Base-by-base conservation (phyloP, 2,888 invertebrate genomes). In the Philaethria dido region DNA sequence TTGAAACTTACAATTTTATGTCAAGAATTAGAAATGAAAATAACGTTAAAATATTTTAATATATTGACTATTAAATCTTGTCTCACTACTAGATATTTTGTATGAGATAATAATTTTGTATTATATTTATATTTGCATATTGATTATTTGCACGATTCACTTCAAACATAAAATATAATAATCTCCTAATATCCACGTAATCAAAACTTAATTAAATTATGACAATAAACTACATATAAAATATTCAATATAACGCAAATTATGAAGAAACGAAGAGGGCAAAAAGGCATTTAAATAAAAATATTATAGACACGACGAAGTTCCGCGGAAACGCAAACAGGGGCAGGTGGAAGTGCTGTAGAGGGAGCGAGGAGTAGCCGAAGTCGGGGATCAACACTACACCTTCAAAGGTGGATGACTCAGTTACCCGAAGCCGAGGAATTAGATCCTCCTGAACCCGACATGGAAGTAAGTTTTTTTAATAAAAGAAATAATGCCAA, bases 381-480 rank as follows among this genome's bases (percentile, higher is more conserved):
- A 59, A 94, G 95, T 77, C 95, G 94, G 81, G 95, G 95, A 16
- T 96, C 95, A 65, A 96, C 96, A 0, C 83, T 96, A 59, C 96
- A 96, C 77, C 88, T 96, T 73, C 96, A 96, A 72, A 94, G 96
- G 77, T 96, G 96, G 96, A 96, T 96, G 95, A 96, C 95, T 68
- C 95, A 96, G 4, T 94, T 96, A 69, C 93, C 96, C 60, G 95
- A 95, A 72, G 91, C 93, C 57, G 94, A 94, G 72, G 92, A 92
- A 64, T 72, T 92, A 75, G 92, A 92, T 68, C 89, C 89, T 20
- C 89, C 89, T 14, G 94, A 94, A 80, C 88, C 93, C 2, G 92
- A 94, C 55, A 92, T 93, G 80, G 95, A 95, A 87, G 93, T 92
- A 63, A 68, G 54, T 16, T 64, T 63, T 11, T 9, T 16, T 13